Evolutionary conservation across 2,797 vertebrate species (phyloP).

Genomic region (Alectoris magna): DNA sequence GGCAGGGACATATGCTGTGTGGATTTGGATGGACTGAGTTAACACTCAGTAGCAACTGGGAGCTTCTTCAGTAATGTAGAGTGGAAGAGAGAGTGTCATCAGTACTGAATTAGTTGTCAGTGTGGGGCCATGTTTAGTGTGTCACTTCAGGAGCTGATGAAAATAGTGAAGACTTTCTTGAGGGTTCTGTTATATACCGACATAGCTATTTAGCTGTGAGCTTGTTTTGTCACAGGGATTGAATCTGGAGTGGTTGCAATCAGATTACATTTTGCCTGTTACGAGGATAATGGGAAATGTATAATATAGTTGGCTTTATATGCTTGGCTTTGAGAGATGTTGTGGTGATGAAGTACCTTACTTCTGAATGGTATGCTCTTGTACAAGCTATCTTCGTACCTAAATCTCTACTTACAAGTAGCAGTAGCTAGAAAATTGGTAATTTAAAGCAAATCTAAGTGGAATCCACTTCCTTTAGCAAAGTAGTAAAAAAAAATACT

Average conservation of each 20-base stretch:
- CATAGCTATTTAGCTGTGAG: background rate
- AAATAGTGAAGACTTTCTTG: background rate
- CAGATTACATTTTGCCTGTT: background rate
- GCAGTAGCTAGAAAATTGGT: background rate
- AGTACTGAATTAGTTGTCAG: background rate
- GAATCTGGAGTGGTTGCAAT: background rate
- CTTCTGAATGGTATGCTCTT: background rate
- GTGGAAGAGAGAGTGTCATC: background rate
- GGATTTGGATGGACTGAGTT: background rate
- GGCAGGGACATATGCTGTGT: fast-evolving
- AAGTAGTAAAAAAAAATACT: background rate
- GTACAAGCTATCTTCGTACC: background rate
- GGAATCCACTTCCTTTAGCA: background rate
- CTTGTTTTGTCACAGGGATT: background rate
- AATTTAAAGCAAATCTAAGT: background rate
- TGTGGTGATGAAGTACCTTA: fast-evolving
- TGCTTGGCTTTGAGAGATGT: background rate
- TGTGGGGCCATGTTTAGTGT: background rate
- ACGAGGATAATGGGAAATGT: background rate
- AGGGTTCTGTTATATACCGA: background rate
- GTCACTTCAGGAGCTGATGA: background rate
- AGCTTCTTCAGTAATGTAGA: background rate
- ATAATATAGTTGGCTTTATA: background rate
- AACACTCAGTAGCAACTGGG: background rate
- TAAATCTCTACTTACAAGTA: background rate